phyloP scores from a whole-genome alignment of 1,140 invertebrate species.

The Drosophila miranda region DNA sequence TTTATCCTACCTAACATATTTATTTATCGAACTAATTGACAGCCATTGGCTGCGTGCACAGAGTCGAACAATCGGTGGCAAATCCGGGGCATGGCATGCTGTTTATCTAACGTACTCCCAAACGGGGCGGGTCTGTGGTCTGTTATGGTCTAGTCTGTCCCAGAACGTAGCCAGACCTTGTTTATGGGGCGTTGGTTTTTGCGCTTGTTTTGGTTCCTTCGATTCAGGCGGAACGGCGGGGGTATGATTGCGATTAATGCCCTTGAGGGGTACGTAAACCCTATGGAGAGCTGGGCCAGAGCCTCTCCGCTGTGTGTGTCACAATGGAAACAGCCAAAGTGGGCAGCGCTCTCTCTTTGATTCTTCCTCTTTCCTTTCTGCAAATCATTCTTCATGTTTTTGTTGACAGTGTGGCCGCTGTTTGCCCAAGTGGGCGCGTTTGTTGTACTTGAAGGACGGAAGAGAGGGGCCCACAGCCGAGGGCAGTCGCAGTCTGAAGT shows the following conservation, averaged over 20 bases:
- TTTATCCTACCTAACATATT: slow-evolving; percentile 25
- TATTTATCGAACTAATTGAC: slow-evolving; percentile 45
- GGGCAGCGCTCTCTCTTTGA: slow-evolving; percentile 21
- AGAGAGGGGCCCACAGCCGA: slow-evolving; percentile 3
- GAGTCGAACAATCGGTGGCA: slow-evolving; percentile 11
- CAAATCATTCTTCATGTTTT: slow-evolving; percentile 28
- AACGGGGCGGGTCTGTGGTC: slow-evolving; percentile 4
- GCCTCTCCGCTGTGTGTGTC: slow-evolving; percentile 34
- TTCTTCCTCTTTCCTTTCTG: slow-evolving; percentile 12
- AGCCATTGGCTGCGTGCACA: slow-evolving; percentile 42
- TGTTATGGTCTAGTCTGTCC: too few relatives aligned
- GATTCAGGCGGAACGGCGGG: slow-evolving; percentile 1
- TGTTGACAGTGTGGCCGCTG: slow-evolving; percentile 46
- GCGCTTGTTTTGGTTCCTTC: slow-evolving; percentile 33
- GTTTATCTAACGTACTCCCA: slow-evolving; percentile 31
- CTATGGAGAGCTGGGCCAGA: slow-evolving; percentile 43
- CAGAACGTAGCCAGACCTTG: slow-evolving; percentile 41
- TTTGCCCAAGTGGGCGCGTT: slow-evolving; percentile 60
- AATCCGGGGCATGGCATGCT: slow-evolving; percentile 26
- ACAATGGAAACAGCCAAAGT: slow-evolving; percentile 70
- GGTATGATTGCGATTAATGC: slow-evolving; percentile 33
- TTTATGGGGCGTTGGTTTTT: slow-evolving; percentile 40
- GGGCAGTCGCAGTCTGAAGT: too few relatives aligned
- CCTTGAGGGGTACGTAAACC: slow-evolving; percentile 49
- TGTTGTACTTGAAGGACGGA: slow-evolving; percentile 32